Evolutionary conservation across 2,888 invertebrate genomes (phyloP), one percentile per base, ranked within the genome.

Genomic region (Dusona sp.): DNA sequence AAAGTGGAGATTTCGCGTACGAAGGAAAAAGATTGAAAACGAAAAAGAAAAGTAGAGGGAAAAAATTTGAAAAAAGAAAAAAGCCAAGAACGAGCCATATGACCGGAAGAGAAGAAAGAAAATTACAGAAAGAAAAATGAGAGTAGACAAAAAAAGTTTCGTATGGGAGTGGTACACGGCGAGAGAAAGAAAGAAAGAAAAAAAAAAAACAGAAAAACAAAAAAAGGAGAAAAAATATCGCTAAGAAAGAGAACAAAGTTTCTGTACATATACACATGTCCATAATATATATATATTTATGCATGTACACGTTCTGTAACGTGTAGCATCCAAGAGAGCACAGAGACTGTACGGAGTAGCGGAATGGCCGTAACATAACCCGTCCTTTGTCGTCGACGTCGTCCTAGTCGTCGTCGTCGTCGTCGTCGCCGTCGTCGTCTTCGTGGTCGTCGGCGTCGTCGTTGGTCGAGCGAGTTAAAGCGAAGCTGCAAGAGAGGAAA

Each of bases 311-410:
- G 33, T 79, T 79, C 45, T 29, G 42, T 45, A 79, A 29, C 42
- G 42, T 33, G 79, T 48, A 79, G 45, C 61, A 79, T 72, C 79
- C 61, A 42, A 67, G 57, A 79, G 22, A 57, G 54, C 36, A 57
- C 29, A 57, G 68, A 57, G 68, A 19, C 38, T 38, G 57, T 29
- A 54, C 65, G 45, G 65, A 84, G 79, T 84, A 75, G 74, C 68
- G 79, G 83, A 89, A 89, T 85, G 88, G 88, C 88, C 87, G 90
- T 90, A 90, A 90, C 90, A 89, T 90, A 91, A 91, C 90, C 90
- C 91, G 90, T 91, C 89, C 90, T 90, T 91, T 91, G 90, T 91
- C 90, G 90, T 89, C 85, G 85, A 73, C 79, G 79, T 77, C 77
- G 84, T 78, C 78, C 78, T 67, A 67, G 67, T 67, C 73, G 67